Conservation (phyloP, 2,113 vertebrate genomes). For the Macquaria ambigua region DNA sequence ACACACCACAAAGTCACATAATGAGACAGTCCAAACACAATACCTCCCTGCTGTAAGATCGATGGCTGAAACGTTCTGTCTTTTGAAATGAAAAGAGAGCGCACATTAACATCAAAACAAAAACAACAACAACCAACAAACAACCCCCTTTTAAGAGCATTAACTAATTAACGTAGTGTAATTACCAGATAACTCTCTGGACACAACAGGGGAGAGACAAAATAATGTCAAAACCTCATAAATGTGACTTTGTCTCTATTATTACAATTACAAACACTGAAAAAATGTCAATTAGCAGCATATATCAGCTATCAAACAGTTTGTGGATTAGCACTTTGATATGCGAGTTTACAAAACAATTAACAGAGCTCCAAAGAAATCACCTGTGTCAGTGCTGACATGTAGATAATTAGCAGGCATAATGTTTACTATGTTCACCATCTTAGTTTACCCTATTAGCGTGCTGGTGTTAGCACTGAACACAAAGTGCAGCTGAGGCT, state of each 20-base stretch:
- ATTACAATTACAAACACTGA: constrained; percentile 24
- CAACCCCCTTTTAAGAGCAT: constrained; percentile 8
- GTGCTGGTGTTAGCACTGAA: not conserved
- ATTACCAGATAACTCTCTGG: constrained; percentile 27
- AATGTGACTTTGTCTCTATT: constrained; percentile 13
- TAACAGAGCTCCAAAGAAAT: not conserved
- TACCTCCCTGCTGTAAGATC: not conserved
- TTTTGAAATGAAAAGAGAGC: not conserved
- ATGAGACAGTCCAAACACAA: not conserved
- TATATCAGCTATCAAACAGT: not conserved
- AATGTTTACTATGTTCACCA: not conserved
- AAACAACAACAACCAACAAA: not conserved
- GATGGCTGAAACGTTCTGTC: not conserved
- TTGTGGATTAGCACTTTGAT: not conserved
- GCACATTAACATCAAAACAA: constrained; percentile 13
- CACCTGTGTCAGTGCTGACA: not conserved
- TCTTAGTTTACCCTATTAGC: not conserved
- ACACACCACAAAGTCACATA: not conserved
- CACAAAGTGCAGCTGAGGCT: not conserved
- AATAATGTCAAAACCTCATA: constrained; percentile 19
- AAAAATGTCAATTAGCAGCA: constrained; percentile 23
- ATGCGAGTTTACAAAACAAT: not conserved
- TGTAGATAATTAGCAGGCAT: not conserved
- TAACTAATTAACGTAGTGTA: constrained; percentile 29
- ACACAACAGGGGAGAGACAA: constrained; percentile 15